Evolutionary conservation across 2,888 invertebrate genomes (phyloP).

Genomic region (Troides aeacus): DNA sequence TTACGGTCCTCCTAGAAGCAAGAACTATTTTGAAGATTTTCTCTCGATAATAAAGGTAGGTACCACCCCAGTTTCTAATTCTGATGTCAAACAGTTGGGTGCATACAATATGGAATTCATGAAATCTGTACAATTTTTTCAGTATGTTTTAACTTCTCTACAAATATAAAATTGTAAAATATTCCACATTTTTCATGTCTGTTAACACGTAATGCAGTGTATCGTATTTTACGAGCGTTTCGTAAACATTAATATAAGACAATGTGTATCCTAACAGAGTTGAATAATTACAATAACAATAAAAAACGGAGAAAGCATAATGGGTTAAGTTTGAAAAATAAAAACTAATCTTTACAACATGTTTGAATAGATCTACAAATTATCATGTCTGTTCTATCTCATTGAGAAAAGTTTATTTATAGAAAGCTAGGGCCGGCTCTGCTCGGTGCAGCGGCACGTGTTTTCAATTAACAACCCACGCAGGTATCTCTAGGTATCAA

Average conservation of each 20-base stretch:
- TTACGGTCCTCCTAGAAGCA: too few relatives aligned
- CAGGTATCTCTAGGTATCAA: constrained; percentile 32
- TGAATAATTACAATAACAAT: constrained; percentile 20
- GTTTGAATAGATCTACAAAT: constrained; percentile 25
- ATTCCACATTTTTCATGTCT: not conserved
- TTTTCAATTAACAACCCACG: constrained; percentile 50
- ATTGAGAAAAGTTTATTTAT: constrained; percentile 43
- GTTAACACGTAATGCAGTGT: not conserved
- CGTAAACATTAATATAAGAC: not conserved
- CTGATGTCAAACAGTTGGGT: not conserved
- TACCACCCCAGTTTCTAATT: not conserved
- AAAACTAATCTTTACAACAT: constrained; percentile 13
- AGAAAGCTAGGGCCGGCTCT: constrained; percentile 42
- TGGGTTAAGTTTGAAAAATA: constrained; percentile 16
- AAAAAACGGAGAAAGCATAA: constrained; percentile 9
- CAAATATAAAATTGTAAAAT: not conserved
- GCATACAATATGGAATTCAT: not conserved
- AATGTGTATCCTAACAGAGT: not conserved
- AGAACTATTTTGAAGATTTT: too few relatives aligned
- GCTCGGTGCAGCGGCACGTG: constrained; percentile 46
- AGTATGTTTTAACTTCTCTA: not conserved
- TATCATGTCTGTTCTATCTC: constrained; percentile 39
- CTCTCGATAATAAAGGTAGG: not conserved
- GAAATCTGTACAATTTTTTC: not conserved
- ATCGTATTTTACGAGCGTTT: not conserved